A percentile compares a stretch with the other conserved stretches of the same genome.
phyloP scores from a whole-genome alignment of 2,113 vertebrate species.

The Etia nguti region DNA sequence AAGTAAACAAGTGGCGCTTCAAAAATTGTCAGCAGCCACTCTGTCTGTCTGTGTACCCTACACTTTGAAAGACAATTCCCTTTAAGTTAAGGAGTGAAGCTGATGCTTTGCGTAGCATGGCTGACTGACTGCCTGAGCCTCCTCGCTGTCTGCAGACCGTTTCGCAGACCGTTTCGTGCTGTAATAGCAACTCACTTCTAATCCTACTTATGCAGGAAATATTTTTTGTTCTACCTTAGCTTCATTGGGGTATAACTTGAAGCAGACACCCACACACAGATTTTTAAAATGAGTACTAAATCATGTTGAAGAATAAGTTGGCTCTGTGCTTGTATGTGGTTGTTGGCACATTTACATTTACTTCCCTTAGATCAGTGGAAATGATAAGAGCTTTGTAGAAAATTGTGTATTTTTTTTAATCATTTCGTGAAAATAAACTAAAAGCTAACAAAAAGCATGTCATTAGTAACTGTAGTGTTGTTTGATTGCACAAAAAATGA shows the following conservation, averaged over 20 bases:
- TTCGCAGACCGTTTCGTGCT: background rate
- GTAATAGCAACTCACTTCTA: background rate
- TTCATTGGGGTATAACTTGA: background rate
- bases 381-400: background rate
- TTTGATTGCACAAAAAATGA: background rate
- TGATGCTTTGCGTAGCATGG: background rate
- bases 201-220: background rate
- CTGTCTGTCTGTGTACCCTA: background rate
- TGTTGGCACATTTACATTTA: slow-evolving; percentile 15
- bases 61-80: background rate
- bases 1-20: background rate
- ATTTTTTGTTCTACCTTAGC: background rate
- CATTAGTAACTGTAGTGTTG: background rate
- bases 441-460: background rate
- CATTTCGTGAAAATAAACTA: background rate
- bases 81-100: background rate
- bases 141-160: background rate
- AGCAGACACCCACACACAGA: slow-evolving; percentile 20
- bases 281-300: background rate
- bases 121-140: background rate
- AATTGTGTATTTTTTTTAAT: background rate
- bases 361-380: background rate
- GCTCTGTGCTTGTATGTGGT: background rate
- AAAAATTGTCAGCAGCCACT: background rate
- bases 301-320: background rate